A percentile compares a stretch with the other conserved stretches of the same genome.
These are phyloP conservation scores for Felis chaus DNA, from an alignment of 2,113 vertebrate genomes.

Conservation along the genomic window DNA sequence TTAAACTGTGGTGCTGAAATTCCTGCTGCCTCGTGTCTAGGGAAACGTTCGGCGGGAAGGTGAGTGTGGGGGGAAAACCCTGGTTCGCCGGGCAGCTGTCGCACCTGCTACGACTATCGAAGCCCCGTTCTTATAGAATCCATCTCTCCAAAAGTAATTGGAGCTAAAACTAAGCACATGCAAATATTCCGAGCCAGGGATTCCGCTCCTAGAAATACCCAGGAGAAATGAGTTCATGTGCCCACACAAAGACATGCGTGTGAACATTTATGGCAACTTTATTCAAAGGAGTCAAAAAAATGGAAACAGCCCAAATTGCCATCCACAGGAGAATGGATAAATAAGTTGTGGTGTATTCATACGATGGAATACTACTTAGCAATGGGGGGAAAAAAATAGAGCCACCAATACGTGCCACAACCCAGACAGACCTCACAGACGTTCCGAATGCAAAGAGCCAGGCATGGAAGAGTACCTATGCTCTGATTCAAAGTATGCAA, in stretches of 20 bases:
- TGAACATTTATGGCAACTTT: neutral
- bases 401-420: neutral
- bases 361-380: neutral
- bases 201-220: neutral
- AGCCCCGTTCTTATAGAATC: neutral
- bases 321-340: neutral
- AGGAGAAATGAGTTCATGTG: neutral
- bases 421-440: neutral
- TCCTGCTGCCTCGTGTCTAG: neutral
- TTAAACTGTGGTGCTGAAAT: neutral
- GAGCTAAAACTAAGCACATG: neutral
- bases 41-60: neutral
- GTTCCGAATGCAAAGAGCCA: neutral
- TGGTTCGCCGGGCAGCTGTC: neutral
- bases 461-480: neutral
- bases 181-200: neutral
- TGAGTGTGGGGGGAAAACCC: neutral
- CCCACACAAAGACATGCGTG: neutral
- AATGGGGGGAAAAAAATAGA: neutral
- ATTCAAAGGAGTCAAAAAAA: slow-evolving; percentile 2
- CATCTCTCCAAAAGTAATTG: neutral
- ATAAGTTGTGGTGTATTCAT: neutral
- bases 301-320: neutral
- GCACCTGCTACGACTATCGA: neutral
- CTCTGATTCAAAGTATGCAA: neutral